Percentiles rank a stretch among this genome's conserved stretches.
These are phyloP conservation scores for Colletes collaris DNA, from an alignment of 2,888 invertebrate species.

Conservation along the genomic window DNA sequence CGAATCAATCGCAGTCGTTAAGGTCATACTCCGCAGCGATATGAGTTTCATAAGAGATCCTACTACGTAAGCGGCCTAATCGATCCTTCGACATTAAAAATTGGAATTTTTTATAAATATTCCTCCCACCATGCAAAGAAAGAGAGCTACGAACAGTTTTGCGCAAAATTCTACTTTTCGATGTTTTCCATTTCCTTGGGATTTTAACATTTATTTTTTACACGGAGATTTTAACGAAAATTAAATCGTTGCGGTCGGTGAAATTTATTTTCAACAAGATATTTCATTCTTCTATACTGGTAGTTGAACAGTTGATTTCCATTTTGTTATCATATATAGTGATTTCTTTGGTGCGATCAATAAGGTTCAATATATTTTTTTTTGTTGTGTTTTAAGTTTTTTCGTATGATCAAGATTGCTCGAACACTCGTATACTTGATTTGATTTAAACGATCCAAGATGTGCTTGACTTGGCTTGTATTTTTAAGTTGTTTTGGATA, in stretches of 20 bases:
- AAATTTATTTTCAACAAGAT: neutral
- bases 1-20: conserved; percentile 56
- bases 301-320: no score
- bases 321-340: no score
- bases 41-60: conserved; percentile 59
- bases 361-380: no score
- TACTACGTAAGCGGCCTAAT: neutral
- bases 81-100: conserved; percentile 14
- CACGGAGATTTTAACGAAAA: neutral
- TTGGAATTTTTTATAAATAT: conserved; percentile 15
- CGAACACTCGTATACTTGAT: no score
- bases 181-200: neutral
- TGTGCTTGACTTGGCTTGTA: no score
- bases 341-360: no score
- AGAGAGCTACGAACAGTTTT: neutral
- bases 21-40: conserved; percentile 50
- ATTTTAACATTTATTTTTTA: conserved; percentile 5
- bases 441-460: no score
- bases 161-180: neutral
- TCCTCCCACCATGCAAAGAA: neutral
- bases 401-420: no score
- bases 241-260: neutral
- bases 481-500: no score
- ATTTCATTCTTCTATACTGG: neutral
- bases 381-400: no score